A percentile compares a stretch with the other conserved stretches of the same genome.
phyloP scores from a whole-genome alignment of 1,140 invertebrate genomes.

The Sinella curviseta region DNA sequence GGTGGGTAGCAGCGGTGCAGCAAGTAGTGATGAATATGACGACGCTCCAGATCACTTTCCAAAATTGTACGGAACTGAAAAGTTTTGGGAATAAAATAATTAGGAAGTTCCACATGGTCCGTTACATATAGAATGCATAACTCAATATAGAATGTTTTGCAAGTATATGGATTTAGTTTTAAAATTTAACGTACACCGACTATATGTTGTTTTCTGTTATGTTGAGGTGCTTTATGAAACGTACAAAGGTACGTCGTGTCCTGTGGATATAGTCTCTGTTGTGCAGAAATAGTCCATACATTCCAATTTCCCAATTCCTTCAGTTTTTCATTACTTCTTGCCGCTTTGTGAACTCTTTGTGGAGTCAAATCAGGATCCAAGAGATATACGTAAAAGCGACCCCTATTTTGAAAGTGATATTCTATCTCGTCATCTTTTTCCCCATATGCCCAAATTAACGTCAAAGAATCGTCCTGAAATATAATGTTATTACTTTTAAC shows the following conservation, averaged over 20 bases:
- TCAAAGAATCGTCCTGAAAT: background rate
- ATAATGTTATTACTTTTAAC: no score
- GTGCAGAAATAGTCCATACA: background rate
- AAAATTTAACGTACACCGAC: background rate
- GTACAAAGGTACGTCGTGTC: slow-evolving; percentile 3
- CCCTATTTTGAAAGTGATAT: slow-evolving; percentile 7
- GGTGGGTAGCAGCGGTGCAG: slow-evolving; percentile 22
- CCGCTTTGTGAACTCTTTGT: background rate
- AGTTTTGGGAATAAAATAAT: no score
- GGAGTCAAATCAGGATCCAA: slow-evolving; percentile 1
- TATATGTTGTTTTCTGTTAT: background rate
- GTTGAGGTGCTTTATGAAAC: slow-evolving; percentile 11
- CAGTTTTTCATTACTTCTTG: background rate
- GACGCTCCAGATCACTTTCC: background rate
- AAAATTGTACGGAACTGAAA: background rate
- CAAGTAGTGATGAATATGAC: slow-evolving; percentile 15
- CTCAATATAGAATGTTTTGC: background rate
- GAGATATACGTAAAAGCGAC: background rate
- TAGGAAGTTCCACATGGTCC: no score
- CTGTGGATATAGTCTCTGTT: background rate
- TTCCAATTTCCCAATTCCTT: slow-evolving; percentile 2
- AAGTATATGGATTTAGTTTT: background rate
- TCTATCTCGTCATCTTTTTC: slow-evolving; percentile 20
- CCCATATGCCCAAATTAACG: slow-evolving; percentile 12
- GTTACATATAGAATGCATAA: no score